phyloP scores from a whole-genome alignment of 1,140 invertebrate genomes.

The Bactericera cockerelli region DNA sequence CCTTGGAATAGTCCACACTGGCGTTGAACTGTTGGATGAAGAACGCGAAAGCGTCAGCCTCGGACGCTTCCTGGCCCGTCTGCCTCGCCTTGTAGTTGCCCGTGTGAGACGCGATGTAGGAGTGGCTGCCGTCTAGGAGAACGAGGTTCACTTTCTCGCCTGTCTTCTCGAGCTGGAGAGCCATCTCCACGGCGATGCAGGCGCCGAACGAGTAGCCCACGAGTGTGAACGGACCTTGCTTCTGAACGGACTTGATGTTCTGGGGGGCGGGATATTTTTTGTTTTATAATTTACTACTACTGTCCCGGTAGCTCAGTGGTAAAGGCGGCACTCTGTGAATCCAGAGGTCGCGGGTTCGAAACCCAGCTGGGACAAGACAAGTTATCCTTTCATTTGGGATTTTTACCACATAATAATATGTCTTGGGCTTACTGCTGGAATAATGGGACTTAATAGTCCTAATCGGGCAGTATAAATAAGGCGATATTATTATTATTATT shows the following conservation, averaged over 20 bases:
- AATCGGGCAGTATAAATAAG: too few species aligned
- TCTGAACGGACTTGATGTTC: constrained; percentile 59
- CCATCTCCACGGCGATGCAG: constrained; percentile 86
- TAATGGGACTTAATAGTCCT: too few species aligned
- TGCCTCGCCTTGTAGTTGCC: constrained; percentile 42
- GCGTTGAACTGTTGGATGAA: constrained; percentile 64
- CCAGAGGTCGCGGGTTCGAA: too few species aligned
- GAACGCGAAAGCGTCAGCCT: constrained; percentile 57
- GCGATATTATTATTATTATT: too few species aligned
- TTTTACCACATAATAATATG: too few species aligned
- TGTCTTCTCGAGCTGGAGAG: constrained; percentile 53
- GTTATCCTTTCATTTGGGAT: too few species aligned
- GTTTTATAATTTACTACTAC: too few species aligned
- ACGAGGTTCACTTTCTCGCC: constrained; percentile 49
- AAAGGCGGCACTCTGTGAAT: too few species aligned
- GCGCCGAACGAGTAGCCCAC: constrained; percentile 91
- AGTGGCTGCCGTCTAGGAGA: constrained; percentile 80
- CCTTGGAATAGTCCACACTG: constrained; percentile 54
- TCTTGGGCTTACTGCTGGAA: too few species aligned
- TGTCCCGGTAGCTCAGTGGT: too few species aligned
- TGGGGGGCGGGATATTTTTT: constrained; percentile 28
- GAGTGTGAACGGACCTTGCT: constrained; percentile 66
- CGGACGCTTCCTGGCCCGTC: constrained; percentile 30
- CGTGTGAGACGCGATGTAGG: constrained; percentile 69
- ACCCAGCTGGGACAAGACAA: too few species aligned